A percentile compares a stretch with the other conserved stretches of the same genome.
Conservation (phyloP, 2,797 vertebrate genomes). For the Antrozous pallidus region DNA sequence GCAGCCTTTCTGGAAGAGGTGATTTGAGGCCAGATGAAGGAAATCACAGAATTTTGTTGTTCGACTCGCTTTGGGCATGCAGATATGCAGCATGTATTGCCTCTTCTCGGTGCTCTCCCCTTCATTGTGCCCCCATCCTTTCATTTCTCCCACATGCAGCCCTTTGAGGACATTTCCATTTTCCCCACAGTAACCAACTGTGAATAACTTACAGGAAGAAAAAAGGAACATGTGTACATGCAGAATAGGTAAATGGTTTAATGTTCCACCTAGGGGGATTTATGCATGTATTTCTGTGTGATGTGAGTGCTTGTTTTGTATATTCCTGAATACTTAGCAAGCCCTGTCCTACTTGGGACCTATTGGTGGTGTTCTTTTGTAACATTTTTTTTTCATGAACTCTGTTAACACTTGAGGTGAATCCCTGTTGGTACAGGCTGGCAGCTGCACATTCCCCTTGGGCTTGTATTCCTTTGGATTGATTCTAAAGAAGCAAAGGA, state of each 20-base stretch:
- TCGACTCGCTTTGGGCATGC: neutral
- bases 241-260: neutral
- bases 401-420: conserved; percentile 37
- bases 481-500: conserved; percentile 31
- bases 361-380: conserved; percentile 5
- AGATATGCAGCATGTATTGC: neutral
- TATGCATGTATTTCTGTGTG: neutral
- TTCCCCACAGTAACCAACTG: neutral
- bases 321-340: neutral
- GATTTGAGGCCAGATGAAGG: neutral
- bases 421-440: neutral
- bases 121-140: neutral
- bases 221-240: neutral
- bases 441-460: neutral
- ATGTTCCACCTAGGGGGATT: neutral
- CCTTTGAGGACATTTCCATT: neutral
- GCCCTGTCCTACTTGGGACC: neutral
- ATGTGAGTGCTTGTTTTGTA: neutral
- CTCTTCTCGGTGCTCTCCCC: neutral
- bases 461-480: neutral
- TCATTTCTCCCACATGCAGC: neutral
- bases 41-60: neutral
- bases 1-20: neutral
- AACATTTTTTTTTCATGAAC: neutral
- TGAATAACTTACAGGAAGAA: neutral